phyloP scores from a whole-genome alignment of 2,113 vertebrate species.

The Saimiri boliviensis region DNA sequence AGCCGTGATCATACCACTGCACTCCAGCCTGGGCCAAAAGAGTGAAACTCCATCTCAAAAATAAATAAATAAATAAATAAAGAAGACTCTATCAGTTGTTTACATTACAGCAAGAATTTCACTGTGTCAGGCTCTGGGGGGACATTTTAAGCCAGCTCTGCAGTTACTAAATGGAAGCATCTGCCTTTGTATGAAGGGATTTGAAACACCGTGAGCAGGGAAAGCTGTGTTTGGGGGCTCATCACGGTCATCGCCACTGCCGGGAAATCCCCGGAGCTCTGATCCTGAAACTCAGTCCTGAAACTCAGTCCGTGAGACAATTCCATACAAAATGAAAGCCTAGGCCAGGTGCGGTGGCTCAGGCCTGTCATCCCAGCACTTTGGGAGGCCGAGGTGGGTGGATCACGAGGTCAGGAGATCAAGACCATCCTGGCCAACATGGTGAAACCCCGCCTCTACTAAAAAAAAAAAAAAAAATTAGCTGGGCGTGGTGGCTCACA shows the following conservation, averaged over 20 bases:
- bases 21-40: too few relatives aligned
- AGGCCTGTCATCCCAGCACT: too few relatives aligned
- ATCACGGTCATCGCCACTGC: neutral
- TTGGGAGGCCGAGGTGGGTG: too few relatives aligned
- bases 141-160: neutral
- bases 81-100: conserved; percentile 47
- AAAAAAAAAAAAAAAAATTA: too few relatives aligned
- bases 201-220: neutral
- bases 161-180: conserved; percentile 62
- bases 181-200: conserved; percentile 33
- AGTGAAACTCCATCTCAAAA: too few relatives aligned
- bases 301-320: neutral
- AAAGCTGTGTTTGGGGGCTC: neutral
- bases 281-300: neutral
- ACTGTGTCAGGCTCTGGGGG: conserved; percentile 25
- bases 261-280: neutral
- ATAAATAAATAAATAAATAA: too few relatives aligned
- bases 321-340: neutral
- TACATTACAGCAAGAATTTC: conserved; percentile 63
- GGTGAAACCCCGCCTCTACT: too few relatives aligned
- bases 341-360: neutral
- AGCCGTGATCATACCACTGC: too few relatives aligned
- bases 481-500: too few relatives aligned
- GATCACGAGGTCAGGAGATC: too few relatives aligned
- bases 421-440: too few relatives aligned